phyloP scores from a whole-genome alignment of 2,113 vertebrate species.

The Neodontobutis hainanensis region DNA sequence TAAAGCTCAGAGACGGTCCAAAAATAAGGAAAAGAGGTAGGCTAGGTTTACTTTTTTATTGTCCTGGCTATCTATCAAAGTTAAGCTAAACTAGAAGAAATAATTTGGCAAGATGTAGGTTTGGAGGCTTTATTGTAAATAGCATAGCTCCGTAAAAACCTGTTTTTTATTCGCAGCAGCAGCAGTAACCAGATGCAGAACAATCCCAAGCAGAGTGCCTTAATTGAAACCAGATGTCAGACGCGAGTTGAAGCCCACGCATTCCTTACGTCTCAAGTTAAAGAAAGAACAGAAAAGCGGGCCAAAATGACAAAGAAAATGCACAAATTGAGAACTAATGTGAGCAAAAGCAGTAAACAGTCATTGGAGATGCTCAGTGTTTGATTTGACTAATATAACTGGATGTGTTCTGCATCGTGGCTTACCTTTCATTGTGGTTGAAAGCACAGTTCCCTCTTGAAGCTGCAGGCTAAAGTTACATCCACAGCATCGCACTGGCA shows the following conservation, averaged over 20 bases:
- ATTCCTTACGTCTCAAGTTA: constrained; percentile 67
- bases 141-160: neutral
- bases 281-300: constrained; percentile 4
- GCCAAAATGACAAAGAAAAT: constrained; percentile 36
- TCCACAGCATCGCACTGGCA: constrained; percentile 68
- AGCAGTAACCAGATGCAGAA: constrained; percentile 78
- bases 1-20: neutral
- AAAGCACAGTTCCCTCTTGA: constrained; percentile 34
- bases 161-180: no score
- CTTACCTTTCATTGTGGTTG: constrained; percentile 79
- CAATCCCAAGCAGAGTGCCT: constrained; percentile 77
- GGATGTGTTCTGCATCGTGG: neutral
- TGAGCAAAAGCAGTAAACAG: neutral
- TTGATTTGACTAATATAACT: neutral
- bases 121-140: no score
- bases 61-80: no score
- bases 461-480: constrained; percentile 60
- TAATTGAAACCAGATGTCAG: constrained; percentile 92
- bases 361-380: neutral
- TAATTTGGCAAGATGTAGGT: no score
- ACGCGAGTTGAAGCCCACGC: constrained; percentile 60
- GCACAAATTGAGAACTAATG: neutral
- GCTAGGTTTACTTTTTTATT: no score
- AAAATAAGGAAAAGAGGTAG: no score
- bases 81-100: no score